Conservation (phyloP, 2,888 invertebrate genomes). For the Parnassius apollo region DNA sequence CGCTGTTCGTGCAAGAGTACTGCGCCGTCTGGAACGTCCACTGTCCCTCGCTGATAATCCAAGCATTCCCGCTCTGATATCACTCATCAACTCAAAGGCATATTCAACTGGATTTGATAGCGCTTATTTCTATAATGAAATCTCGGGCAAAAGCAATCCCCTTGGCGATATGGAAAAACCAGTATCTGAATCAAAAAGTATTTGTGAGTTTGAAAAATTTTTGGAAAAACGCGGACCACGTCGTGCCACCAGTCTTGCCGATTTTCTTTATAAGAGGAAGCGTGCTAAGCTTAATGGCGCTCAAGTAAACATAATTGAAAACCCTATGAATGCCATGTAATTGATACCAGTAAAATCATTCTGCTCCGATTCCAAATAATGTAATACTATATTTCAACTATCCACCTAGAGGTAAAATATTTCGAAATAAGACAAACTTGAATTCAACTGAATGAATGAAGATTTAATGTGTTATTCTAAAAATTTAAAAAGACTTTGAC, state of each 20-base stretch:
- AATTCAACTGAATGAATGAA: too few species aligned
- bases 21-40: constrained; percentile 54
- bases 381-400: too few species aligned
- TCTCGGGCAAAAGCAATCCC: constrained; percentile 40
- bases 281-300: constrained; percentile 25
- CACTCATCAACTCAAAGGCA: constrained; percentile 50
- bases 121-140: constrained; percentile 29
- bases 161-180: constrained; percentile 40
- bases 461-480: too few species aligned
- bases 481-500: too few species aligned
- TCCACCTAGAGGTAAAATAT: too few species aligned
- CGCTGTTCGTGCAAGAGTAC: constrained; percentile 57
- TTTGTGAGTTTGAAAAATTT: constrained; percentile 45
- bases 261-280: constrained; percentile 37
- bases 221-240: constrained; percentile 41
- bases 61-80: constrained; percentile 44
- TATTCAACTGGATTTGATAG: constrained; percentile 49
- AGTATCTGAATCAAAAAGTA: constrained; percentile 43
- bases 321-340: constrained; percentile 58
- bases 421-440: too few species aligned
- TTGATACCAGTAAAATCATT: too few species aligned
- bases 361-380: too few species aligned
- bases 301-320: constrained; percentile 57
- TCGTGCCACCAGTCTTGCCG: constrained; percentile 48
- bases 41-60: constrained; percentile 56